Conservation (phyloP, 2,888 invertebrate genomes). For the Pimpla rufipes region DNA sequence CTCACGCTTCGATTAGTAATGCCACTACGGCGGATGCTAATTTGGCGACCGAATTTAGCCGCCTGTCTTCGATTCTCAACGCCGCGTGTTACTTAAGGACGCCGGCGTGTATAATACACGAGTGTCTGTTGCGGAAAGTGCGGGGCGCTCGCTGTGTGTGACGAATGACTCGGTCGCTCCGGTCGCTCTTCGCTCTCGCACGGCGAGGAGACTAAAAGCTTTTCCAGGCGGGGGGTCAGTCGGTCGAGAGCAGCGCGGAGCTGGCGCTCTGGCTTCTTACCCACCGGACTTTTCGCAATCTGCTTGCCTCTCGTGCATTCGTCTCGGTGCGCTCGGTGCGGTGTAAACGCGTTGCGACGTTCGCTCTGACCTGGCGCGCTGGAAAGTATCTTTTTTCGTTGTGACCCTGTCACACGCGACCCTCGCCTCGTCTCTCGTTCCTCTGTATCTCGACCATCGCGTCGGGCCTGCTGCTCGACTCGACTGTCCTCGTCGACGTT, state of each 20-base stretch:
- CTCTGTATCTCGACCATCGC: slow-evolving; percentile 58
- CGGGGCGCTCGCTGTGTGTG: slow-evolving; percentile 54
- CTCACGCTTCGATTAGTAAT: slow-evolving; percentile 3
- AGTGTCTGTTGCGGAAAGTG: slow-evolving; percentile 60
- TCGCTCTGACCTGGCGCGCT: slow-evolving; percentile 44
- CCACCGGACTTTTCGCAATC: slow-evolving; percentile 60
- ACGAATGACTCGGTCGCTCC: slow-evolving; percentile 66
- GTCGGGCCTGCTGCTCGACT: slow-evolving; percentile 40
- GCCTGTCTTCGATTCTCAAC: background rate
- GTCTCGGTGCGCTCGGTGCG: slow-evolving; percentile 65
- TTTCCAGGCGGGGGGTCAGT: slow-evolving; percentile 78
- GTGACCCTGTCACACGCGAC: slow-evolving; percentile 59
- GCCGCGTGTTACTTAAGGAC: slow-evolving; percentile 23
- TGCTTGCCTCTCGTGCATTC: slow-evolving; percentile 52
- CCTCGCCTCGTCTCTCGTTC: slow-evolving; percentile 43
- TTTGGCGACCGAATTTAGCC: background rate
- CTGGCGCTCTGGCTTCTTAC: slow-evolving; percentile 57
- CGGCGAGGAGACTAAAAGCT: slow-evolving; percentile 76
- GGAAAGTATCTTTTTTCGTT: slow-evolving; percentile 43
- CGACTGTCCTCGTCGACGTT: slow-evolving; percentile 27
- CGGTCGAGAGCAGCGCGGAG: slow-evolving; percentile 57
- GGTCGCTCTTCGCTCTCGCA: slow-evolving; percentile 52
- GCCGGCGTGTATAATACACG: slow-evolving; percentile 31
- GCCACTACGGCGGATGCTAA: background rate
- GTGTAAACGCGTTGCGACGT: slow-evolving; percentile 52